Evolutionary conservation across 2,888 invertebrate species (phyloP).

Genomic region (Dromius quadrimaculatus): DNA sequence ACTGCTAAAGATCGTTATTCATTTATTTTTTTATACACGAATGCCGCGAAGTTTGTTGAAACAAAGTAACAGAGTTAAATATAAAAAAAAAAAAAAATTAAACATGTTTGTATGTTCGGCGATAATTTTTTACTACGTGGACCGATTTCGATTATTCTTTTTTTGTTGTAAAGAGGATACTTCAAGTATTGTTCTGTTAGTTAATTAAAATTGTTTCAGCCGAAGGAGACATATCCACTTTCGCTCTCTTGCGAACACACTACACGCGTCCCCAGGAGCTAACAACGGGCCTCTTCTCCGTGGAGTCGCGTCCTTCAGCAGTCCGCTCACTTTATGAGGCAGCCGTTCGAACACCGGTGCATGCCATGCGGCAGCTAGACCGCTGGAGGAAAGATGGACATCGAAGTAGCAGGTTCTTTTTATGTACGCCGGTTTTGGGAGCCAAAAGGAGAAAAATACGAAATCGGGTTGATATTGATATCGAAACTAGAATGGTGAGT

Average conservation of each 20-base stretch:
- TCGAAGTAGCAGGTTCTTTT: slow-evolving; percentile 77
- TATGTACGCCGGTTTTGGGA: slow-evolving; percentile 85
- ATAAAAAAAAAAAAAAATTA: no score
- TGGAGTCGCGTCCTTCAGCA: slow-evolving; percentile 79
- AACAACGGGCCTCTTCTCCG: slow-evolving; percentile 80
- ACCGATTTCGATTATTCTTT: no score
- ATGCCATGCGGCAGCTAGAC: slow-evolving; percentile 76
- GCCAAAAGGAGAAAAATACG: slow-evolving; percentile 77
- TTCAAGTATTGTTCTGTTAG: no score
- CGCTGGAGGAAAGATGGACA: slow-evolving; percentile 75
- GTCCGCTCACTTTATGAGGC: slow-evolving; percentile 83
- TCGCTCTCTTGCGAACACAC: slow-evolving; percentile 83
- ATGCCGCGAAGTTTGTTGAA: no score
- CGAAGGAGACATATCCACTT: slow-evolving; percentile 91
- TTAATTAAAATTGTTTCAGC: slow-evolving; percentile 87
- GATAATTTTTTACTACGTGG: no score
- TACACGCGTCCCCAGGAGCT: slow-evolving; percentile 79
- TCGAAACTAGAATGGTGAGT: slow-evolving; percentile 90
- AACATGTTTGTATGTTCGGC: no score
- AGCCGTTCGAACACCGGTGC: slow-evolving; percentile 76
- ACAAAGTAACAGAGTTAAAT: no score
- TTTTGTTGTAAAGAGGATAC: no score
- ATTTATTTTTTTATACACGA: no score
- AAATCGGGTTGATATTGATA: slow-evolving; percentile 82
- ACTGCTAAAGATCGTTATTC: no score